Evolutionary conservation across 2,113 vertebrate species (phyloP).

Genomic region (Promerops cafer): DNA sequence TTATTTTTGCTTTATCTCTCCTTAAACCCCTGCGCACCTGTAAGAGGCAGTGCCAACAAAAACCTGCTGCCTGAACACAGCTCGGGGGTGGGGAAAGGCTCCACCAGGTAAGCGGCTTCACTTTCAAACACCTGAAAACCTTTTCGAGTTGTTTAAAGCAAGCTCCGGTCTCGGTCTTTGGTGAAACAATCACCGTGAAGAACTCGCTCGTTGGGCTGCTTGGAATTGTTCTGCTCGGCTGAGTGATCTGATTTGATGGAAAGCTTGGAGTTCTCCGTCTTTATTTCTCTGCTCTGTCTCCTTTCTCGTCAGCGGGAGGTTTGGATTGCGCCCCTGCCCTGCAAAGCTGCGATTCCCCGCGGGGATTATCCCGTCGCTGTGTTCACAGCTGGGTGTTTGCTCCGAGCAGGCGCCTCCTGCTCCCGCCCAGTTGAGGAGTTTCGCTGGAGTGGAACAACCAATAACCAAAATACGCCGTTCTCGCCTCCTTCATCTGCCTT

Average conservation of each 20-base stretch:
- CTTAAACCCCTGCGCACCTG: not conserved
- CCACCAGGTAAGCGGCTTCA: not conserved
- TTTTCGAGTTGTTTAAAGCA: not conserved
- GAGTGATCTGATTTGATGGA: not conserved
- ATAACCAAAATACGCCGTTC: not conserved
- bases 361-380: not conserved
- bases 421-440: not conserved
- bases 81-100: not conserved
- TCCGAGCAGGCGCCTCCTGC: not conserved
- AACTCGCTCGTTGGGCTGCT: not conserved
- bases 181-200: not conserved
- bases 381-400: not conserved
- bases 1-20: not conserved
- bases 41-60: not conserved
- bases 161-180: not conserved
- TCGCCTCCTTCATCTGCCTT: not conserved
- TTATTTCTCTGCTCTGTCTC: slow-evolving; percentile 28
- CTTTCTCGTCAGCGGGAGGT: not conserved
- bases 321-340: not conserved
- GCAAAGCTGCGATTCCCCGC: not conserved
- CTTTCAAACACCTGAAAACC: not conserved
- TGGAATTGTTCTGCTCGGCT: not conserved
- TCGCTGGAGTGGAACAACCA: not conserved
- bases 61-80: not conserved
- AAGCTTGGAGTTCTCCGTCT: not conserved